These are phyloP conservation scores for Antennarius maculatus DNA, from an alignment of 2,797 vertebrate genomes.

Conservation along the genomic window DNA sequence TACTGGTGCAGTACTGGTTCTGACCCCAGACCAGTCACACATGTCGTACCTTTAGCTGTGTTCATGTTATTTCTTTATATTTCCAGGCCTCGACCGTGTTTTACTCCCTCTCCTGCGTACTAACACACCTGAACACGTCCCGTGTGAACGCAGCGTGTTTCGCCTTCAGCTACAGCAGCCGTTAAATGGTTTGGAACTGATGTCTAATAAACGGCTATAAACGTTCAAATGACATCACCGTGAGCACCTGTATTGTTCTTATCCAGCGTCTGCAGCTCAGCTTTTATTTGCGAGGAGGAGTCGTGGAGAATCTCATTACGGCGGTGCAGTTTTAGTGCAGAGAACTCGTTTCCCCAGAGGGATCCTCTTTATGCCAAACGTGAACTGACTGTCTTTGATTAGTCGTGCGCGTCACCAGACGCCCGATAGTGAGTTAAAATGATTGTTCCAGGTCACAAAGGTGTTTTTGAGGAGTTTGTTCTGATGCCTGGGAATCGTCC, in stretches of 20 bases:
- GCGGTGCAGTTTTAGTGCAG: slow-evolving; percentile 50
- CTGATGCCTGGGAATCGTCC: slow-evolving; percentile 31
- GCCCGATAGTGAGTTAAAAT: slow-evolving; percentile 36
- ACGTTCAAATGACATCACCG: slow-evolving; percentile 40
- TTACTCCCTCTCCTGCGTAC: neutral
- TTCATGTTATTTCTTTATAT: neutral
- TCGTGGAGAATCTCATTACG: slow-evolving; percentile 28
- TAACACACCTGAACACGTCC: neutral
- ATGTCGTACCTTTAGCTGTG: neutral
- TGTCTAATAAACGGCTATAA: slow-evolving; percentile 35
- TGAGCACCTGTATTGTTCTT: slow-evolving; percentile 53
- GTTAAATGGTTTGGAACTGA: slow-evolving; percentile 19
- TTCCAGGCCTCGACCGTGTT: neutral
- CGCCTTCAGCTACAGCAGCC: slow-evolving; percentile 20
- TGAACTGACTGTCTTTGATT: slow-evolving; percentile 44
- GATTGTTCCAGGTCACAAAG: slow-evolving; percentile 34
- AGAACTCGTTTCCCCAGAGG: slow-evolving; percentile 60
- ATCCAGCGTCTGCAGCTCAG: slow-evolving; percentile 22
- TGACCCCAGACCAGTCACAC: neutral
- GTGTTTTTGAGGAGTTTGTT: slow-evolving; percentile 14
- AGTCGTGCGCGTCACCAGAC: slow-evolving; percentile 30
- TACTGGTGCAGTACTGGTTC: neutral
- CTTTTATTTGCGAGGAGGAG: slow-evolving; percentile 32
- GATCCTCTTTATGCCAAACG: slow-evolving; percentile 39
- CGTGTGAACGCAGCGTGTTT: slow-evolving; percentile 14